These are phyloP conservation scores for Thecophora atra DNA, from an alignment of 2,888 invertebrate species.

Conservation along the genomic window DNA sequence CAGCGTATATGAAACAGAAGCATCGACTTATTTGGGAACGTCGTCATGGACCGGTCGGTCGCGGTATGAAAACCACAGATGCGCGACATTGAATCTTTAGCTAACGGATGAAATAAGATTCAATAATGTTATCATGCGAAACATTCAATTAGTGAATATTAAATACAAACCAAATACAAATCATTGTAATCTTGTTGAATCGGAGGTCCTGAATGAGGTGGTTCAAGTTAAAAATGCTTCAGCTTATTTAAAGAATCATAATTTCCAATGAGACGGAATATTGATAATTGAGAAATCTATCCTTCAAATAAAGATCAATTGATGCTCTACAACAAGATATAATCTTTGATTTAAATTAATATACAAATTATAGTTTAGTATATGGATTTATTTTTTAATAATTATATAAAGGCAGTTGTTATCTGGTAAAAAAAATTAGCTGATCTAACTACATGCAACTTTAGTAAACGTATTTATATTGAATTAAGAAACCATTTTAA, in stretches of 20 bases:
- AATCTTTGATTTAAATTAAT: neutral
- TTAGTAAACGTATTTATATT: neutral
- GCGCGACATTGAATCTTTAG: conserved; percentile 46
- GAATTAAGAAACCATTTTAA: conserved; percentile 40
- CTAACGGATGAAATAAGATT: neutral
- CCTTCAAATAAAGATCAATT: too few relatives aligned
- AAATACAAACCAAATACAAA: neutral
- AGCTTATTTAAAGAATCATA: too few relatives aligned
- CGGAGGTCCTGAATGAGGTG: too few relatives aligned
- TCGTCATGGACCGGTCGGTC: conserved; percentile 82
- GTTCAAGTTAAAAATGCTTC: too few relatives aligned
- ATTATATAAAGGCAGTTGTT: neutral
- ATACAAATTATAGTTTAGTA: neutral
- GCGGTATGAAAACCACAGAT: conserved; percentile 69
- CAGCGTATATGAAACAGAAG: conserved; percentile 96
- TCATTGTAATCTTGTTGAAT: too few relatives aligned
- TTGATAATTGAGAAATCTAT: neutral
- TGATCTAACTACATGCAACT: conserved; percentile 5
- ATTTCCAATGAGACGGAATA: neutral
- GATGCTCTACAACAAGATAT: neutral
- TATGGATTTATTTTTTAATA: neutral
- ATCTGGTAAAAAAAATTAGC: neutral
- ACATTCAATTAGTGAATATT: conserved; percentile 2
- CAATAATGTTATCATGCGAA: neutral
- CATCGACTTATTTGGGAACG: conserved; percentile 98